Evolutionary conservation across 2,888 invertebrate genomes (phyloP).

Genomic region (Idaea straminata): DNA sequence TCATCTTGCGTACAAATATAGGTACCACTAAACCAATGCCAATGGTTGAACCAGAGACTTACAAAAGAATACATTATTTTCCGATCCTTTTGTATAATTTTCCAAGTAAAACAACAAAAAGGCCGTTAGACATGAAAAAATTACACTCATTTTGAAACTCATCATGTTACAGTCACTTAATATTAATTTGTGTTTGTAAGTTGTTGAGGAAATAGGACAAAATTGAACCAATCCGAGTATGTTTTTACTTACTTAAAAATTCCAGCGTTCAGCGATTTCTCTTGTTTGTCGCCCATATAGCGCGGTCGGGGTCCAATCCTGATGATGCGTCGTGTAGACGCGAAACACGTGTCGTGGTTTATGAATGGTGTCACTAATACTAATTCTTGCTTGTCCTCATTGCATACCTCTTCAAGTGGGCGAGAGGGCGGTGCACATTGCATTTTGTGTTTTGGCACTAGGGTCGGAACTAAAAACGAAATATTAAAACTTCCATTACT

Average conservation of each 20-base stretch:
- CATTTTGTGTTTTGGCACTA: too few relatives aligned
- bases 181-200: background rate
- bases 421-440: too few relatives aligned
- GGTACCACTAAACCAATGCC: background rate
- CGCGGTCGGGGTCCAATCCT: too few relatives aligned
- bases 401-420: too few relatives aligned
- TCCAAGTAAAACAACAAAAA: background rate
- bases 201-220: background rate
- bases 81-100: background rate
- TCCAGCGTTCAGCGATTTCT: too few relatives aligned
- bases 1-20: background rate
- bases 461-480: too few relatives aligned
- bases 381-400: too few relatives aligned
- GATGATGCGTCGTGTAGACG: too few relatives aligned
- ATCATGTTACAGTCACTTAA: background rate
- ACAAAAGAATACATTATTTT: background rate
- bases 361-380: too few relatives aligned
- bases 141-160: background rate
- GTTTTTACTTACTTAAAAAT: background rate
- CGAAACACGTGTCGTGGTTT: too few relatives aligned
- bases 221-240: background rate
- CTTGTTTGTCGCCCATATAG: too few relatives aligned
- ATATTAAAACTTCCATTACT: too few relatives aligned
- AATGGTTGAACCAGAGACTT: background rate
- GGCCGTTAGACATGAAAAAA: background rate